Conservation (phyloP, 2,113 vertebrate genomes). For the Microcebus murinus region DNA sequence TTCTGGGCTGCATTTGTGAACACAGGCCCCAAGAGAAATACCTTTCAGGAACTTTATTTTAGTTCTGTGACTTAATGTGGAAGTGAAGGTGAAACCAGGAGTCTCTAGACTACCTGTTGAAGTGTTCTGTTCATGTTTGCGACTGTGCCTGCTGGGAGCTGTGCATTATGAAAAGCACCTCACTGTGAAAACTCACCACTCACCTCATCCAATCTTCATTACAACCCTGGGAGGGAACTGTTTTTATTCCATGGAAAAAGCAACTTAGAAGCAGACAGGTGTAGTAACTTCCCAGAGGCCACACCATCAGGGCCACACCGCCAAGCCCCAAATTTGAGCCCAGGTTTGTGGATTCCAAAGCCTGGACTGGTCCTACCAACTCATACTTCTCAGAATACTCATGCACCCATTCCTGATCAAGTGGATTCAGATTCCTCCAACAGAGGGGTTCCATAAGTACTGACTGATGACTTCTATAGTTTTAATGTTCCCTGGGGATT, state of each 20-base stretch:
- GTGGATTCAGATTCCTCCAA: neutral
- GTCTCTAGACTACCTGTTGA: neutral
- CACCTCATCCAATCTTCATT: neutral
- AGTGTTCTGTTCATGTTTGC: neutral
- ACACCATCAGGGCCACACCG: neutral
- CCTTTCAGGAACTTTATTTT: neutral
- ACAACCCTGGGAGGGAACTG: neutral
- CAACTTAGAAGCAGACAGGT: neutral
- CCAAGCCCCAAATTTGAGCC: neutral
- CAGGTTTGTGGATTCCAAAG: neutral
- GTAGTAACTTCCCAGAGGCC: neutral
- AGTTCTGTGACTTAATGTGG: neutral
- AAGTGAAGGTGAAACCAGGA: neutral
- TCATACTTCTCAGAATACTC: fast-evolving
- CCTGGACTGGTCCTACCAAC: neutral
- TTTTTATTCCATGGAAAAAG: neutral
- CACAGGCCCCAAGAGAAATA: neutral
- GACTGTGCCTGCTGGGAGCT: neutral
- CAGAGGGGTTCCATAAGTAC: neutral
- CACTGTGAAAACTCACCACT: neutral
- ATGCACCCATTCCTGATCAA: neutral
- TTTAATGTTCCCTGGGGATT: neutral
- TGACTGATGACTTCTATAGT: neutral
- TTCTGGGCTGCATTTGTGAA: neutral
- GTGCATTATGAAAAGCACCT: neutral